Evolutionary conservation across 2,888 invertebrate species (phyloP), one percentile per base, ranked within the genome.

Genomic region (Apantesis nais): DNA sequence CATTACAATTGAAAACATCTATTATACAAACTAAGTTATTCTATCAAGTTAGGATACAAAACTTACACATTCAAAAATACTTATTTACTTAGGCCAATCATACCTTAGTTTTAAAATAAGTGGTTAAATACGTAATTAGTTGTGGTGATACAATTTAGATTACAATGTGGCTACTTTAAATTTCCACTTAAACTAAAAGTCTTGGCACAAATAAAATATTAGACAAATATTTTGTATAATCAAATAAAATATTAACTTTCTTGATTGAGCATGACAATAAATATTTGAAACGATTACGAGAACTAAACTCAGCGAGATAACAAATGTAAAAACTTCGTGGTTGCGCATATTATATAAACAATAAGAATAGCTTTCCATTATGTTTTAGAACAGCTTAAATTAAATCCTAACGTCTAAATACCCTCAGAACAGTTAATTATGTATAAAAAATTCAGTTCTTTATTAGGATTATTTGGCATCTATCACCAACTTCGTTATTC

Each of bases 381-480:
- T 74, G 74, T 78, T 80, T 78, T 77, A 84, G 81, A 83, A 85
- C 82, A 87, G 86, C 85, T 88, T 87, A 89, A 91, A 88, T 91
- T 88, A 93, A 93, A 85, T 81, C 89, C 92, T 93, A 92, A 89
- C 81, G 84, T 89, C 92, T 93, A 94, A 90, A 93, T 93, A 94
- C 94, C 93, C 94, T 93, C 94, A 94, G 95, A 94, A 94, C 94
- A 91, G 89, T 93, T 93, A 93, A 92, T 93, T 82, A 92, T 92
- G 91, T 92, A 93, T 95, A 93, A 94, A 92, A 52, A 95, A 94
- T 94, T 95, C 95, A 95, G 94, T 94, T 95, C 94, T 95, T 94
- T 94, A 94, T 92, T 93, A 94, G 93, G 93, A 93, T 95, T 94
- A 94, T 95, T 94, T 94, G 94, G 94, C 95, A 93, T 95, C 90